These are phyloP conservation scores for Pseudobourletiella spinata DNA, from an alignment of 1,140 invertebrate genomes.

Conservation along the genomic window DNA sequence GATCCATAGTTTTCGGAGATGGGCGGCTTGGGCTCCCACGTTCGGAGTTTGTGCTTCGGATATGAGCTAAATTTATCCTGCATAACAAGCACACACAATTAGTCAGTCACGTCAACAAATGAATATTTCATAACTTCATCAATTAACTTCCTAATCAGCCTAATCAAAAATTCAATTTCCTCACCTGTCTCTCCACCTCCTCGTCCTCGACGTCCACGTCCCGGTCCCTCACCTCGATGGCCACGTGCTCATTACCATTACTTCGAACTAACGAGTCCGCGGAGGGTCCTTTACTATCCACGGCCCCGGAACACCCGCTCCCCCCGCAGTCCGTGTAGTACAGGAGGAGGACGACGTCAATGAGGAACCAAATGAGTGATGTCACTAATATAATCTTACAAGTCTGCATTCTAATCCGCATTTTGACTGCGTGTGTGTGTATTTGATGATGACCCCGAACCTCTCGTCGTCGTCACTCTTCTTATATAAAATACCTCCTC, in stretches of 20 bases:
- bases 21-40: constrained; percentile 61
- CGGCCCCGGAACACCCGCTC: constrained; percentile 37
- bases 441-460: too few species aligned
- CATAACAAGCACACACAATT: too few species aligned
- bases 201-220: too few species aligned
- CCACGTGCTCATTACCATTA: constrained; percentile 24
- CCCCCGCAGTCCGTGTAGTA: constrained; percentile 86
- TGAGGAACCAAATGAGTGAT: constrained; percentile 88
- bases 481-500: too few species aligned
- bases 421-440: constrained; percentile 10
- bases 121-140: neutral
- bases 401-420: constrained; percentile 71
- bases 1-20: constrained; percentile 56
- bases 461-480: too few species aligned
- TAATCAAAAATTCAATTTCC: constrained; percentile 22
- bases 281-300: constrained; percentile 24
- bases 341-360: constrained; percentile 83
- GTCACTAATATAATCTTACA: constrained; percentile 89
- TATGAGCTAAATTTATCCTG: too few species aligned
- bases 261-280: constrained; percentile 30
- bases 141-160: constrained; percentile 12
- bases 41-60: constrained; percentile 46
- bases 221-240: too few species aligned
- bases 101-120: too few species aligned
- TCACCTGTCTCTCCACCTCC: constrained; percentile 9